Evolutionary conservation across 92 coral and sea anemone species (phyloP).

Genomic region (Meandrina meandrites): DNA sequence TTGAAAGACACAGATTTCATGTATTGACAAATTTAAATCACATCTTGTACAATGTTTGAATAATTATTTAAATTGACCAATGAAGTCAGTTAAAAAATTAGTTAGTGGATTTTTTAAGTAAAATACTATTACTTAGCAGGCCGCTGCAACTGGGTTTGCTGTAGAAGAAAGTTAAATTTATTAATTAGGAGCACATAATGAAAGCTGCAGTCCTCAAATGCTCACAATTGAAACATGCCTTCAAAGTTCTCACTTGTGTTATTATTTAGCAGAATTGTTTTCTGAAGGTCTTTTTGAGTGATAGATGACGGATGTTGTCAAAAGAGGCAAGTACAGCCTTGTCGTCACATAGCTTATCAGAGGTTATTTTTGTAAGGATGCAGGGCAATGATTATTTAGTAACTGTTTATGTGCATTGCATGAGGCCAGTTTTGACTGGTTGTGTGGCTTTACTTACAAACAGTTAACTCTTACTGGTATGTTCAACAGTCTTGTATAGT

Average conservation of each 20-base stretch:
- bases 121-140: not conserved
- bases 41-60: not conserved
- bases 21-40: not conserved
- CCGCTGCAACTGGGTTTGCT: not conserved
- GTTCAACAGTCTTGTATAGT: not conserved
- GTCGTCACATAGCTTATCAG: not conserved
- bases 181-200: not conserved
- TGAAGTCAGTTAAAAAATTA: not conserved
- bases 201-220: too few species aligned
- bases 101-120: not conserved
- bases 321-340: too few species aligned
- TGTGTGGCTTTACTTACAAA: not conserved
- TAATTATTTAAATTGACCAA: slow-evolving; percentile 3
- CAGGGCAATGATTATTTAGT: not conserved
- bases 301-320: not conserved
- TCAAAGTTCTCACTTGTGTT: too few species aligned
- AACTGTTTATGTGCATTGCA: not conserved
- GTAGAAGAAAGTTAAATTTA: not conserved
- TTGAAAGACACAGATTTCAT: not conserved
- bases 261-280: not conserved
- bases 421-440: not conserved
- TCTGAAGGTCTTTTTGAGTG: not conserved
- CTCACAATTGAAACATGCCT: not conserved
- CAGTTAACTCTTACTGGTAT: not conserved
- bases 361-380: slow-evolving; percentile 4